Base-by-base conservation (phyloP, 2,888 invertebrate species). In the Harpalus rufipes region DNA sequence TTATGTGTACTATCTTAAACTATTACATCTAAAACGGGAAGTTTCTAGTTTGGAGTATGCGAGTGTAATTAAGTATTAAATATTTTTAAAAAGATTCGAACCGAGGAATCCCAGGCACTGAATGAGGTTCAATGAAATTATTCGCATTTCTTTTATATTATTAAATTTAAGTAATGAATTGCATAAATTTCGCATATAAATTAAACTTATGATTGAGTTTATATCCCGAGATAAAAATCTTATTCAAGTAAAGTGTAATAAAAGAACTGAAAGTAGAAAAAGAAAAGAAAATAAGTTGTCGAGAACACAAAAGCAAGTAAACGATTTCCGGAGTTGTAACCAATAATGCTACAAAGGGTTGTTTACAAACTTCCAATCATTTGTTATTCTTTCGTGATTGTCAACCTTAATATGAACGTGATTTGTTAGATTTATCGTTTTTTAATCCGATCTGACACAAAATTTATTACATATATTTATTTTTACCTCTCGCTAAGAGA, bases 351-450 rank as follows among this genome's bases (percentile, higher is more conserved):
- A 51, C 44, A 51, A 51, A 51, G 44, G 44, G 44, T 51, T 51
- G 44, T 51, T 51, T 51, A 51, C 44, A 51, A 51, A 51, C 44
- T 44, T 51, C 44, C 44, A 44, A 44, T 44, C 44, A 44, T 44
- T 51, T 51, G 44, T 51, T 51, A 51, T 51, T 51, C 44, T 51
- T 51, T 12, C 7, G 44, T 2, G 44, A 51, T 51, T 51, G 44
- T 51, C 44, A 10, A 12, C 1, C 44, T 8, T 12, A 51, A 8
- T 51, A 51, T 12, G 32, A 51, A 3, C 44, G 44, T 51, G 8
- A 12, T 51, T 12, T 12, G 12, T 51, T 51, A 51, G 2, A 51
- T 51, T 51, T 51, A 51, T 51, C 6, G 12, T 12, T 2, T 51
- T 51, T 51, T 51, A 51, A 51, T 51, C 44, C 10, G 12, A 51